Percentiles rank a stretch among this genome's conserved stretches.
Conservation (phyloP, 2,888 invertebrate species). For the Cordylochernes scorpioides region DNA sequence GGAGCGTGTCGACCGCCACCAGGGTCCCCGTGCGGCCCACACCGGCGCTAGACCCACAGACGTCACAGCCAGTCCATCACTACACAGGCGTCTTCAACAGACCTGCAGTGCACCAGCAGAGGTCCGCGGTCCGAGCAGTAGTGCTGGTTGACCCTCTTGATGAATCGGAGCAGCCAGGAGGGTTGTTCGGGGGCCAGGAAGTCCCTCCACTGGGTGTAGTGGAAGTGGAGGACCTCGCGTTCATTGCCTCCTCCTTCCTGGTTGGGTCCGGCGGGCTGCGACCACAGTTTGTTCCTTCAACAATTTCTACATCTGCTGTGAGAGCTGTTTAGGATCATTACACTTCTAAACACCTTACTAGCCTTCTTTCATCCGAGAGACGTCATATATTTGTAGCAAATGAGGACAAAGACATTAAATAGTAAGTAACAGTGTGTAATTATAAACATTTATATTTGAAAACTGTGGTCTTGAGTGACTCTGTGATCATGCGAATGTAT, state of each 20-base stretch:
- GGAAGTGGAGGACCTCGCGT: slow-evolving; percentile 56
- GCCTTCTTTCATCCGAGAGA: too few species aligned
- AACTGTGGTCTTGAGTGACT: too few species aligned
- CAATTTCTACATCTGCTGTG: too few species aligned
- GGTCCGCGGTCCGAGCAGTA: slow-evolving; percentile 52
- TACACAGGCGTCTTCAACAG: slow-evolving; percentile 1
- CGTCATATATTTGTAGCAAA: too few species aligned
- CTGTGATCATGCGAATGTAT: too few species aligned
- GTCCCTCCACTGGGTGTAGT: slow-evolving; percentile 85
- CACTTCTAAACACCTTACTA: too few species aligned
- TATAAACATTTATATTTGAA: too few species aligned
- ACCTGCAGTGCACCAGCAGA: slow-evolving; percentile 59
- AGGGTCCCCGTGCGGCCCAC: slow-evolving; percentile 82
- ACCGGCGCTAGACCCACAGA: slow-evolving; percentile 37
- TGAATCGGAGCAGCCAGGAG: slow-evolving; percentile 64
- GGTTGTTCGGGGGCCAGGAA: slow-evolving; percentile 85
- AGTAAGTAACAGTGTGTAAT: too few species aligned
- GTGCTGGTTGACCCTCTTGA: slow-evolving; percentile 59
- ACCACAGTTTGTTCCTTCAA: too few species aligned
- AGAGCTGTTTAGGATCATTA: too few species aligned
- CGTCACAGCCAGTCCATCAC: neutral
- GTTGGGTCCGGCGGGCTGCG: too few species aligned
- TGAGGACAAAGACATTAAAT: too few species aligned
- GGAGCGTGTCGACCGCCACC: slow-evolving; percentile 64
- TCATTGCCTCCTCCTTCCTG: slow-evolving; percentile 7